phyloP scores from a whole-genome alignment of 2,888 invertebrate genomes.

The Athripsodes cinereus region DNA sequence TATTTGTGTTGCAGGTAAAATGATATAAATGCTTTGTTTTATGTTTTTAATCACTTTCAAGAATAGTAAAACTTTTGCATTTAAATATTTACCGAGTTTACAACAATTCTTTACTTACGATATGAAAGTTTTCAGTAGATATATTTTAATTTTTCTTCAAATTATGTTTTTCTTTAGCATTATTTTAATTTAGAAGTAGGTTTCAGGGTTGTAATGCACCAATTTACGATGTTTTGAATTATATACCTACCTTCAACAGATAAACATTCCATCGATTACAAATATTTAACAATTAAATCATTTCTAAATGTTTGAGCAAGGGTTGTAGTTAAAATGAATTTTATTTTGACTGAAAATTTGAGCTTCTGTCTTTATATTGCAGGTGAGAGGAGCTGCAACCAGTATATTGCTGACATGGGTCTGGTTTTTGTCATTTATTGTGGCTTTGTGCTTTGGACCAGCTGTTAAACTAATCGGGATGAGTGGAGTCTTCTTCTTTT shows the following conservation, averaged over 20 bases:
- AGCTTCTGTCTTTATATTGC: constrained; percentile 27
- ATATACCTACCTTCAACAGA: no score
- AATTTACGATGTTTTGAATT: no score
- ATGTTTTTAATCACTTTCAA: no score
- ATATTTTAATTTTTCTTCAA: no score
- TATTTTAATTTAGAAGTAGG: no score
- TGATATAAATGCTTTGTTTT: background rate
- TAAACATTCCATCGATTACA: background rate
- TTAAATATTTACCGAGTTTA: no score
- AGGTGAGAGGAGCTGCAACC: constrained; percentile 38
- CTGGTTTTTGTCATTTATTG: constrained; percentile 36
- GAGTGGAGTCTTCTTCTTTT: constrained; percentile 33
- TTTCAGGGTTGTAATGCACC: no score
- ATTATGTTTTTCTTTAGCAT: no score
- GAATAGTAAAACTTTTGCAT: no score
- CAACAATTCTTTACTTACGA: no score
- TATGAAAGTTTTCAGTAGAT: no score
- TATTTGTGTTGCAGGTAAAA: constrained; percentile 23
- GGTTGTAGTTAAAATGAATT: background rate
- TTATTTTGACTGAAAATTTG: background rate
- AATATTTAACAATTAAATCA: background rate
- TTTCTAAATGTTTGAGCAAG: background rate
- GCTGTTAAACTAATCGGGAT: constrained; percentile 32
- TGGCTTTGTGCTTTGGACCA: constrained; percentile 16
- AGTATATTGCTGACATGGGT: constrained; percentile 38